Conservation (phyloP, 2,113 vertebrate species). For the Semicossyphus pulcher region DNA sequence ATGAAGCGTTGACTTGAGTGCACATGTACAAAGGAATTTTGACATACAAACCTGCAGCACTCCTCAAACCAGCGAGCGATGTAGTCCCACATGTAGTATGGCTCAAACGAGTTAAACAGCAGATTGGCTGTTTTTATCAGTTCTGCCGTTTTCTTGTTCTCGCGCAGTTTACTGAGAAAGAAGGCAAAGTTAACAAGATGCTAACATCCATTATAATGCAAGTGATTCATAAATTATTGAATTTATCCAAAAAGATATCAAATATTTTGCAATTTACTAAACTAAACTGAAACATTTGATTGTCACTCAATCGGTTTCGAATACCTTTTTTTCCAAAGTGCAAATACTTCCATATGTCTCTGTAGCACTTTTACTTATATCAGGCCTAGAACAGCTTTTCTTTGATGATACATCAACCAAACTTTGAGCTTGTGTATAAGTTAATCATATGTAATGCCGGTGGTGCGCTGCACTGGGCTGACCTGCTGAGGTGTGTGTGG, state of each 20-base stretch:
- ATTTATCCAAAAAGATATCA: background rate
- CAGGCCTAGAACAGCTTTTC: too few species aligned
- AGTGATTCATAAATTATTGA: background rate
- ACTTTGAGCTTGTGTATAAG: too few species aligned
- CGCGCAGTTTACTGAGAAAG: conserved; percentile 91
- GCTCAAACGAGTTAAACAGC: conserved; percentile 98
- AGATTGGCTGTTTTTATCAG: conserved; percentile 99
- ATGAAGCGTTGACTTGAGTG: background rate
- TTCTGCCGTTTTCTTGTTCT: conserved; percentile 98
- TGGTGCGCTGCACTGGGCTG: background rate
- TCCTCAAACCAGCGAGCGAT: conserved; percentile 98
- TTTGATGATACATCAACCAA: too few species aligned
- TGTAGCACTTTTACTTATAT: too few species aligned
- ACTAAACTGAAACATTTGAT: too few species aligned
- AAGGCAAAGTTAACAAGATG: background rate
- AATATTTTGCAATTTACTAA: background rate
- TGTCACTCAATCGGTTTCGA: too few species aligned
- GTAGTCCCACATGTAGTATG: conserved; percentile 99
- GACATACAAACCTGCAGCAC: conserved; percentile 90
- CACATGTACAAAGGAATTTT: background rate
- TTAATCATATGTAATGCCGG: background rate
- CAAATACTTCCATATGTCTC: too few species aligned
- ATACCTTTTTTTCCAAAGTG: too few species aligned
- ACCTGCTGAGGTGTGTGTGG: conserved; percentile 97
- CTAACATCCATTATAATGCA: background rate